Conservation (phyloP, 2,888 invertebrate genomes). For the Acanthococcus lagerstroemiae region DNA sequence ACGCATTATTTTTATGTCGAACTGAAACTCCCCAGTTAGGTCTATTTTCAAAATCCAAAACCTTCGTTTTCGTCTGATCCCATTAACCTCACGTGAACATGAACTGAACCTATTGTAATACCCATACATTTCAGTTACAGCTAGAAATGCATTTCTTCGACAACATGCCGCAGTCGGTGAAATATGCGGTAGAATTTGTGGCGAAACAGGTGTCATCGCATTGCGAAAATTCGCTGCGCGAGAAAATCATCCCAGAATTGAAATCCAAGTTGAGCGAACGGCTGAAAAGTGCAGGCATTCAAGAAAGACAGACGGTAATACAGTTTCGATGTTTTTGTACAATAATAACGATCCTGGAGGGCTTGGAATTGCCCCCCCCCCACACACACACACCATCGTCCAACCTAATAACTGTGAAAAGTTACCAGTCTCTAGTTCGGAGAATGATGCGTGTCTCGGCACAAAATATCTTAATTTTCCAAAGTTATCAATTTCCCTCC, state of each 20-base stretch:
- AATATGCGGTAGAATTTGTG: constrained; percentile 17
- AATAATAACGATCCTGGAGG: too few relatives aligned
- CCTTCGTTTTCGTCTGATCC: too few relatives aligned
- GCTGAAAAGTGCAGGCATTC: neutral
- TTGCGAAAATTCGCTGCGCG: constrained; percentile 5
- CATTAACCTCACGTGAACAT: too few relatives aligned
- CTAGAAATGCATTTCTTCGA: constrained; percentile 17
- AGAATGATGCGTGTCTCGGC: too few relatives aligned
- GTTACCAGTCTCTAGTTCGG: too few relatives aligned
- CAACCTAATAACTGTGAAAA: too few relatives aligned
- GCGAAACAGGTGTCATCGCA: constrained; percentile 15
- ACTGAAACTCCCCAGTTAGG: too few relatives aligned
- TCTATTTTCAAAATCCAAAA: too few relatives aligned
- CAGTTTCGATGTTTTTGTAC: neutral
- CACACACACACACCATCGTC: too few relatives aligned
- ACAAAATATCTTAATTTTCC: neutral
- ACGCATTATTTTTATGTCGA: too few relatives aligned
- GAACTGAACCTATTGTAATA: neutral
- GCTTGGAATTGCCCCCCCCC: too few relatives aligned
- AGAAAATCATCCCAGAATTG: constrained; percentile 15
- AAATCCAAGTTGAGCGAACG: constrained; percentile 1
- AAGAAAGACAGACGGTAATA: neutral
- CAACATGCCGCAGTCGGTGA: constrained; percentile 19
- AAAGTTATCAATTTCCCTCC: neutral
- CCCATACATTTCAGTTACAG: neutral